Base-by-base conservation (phyloP, 2,797 vertebrate species). In the Epinephelus malabaricus region DNA sequence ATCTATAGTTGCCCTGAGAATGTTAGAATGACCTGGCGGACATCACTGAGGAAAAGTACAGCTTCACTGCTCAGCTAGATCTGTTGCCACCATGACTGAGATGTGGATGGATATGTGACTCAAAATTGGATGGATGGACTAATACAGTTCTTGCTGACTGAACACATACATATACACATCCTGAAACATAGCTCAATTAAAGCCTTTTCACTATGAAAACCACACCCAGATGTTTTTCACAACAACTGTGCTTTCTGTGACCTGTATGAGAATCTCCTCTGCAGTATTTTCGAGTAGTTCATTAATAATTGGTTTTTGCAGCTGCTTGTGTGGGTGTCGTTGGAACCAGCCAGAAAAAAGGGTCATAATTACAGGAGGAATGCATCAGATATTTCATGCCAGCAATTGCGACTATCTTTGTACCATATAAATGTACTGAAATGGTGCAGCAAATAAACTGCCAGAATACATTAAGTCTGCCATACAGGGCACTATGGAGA, bases 1-100 rank as follows among this genome's bases (percentile, higher is more conserved):
- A 69, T 73, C 73, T 81, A 56, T 74, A 60, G 59, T 70, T 75
- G 73, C 68, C 59, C 65, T 55, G n/a, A 12, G 45, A 78, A 69
- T 51, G 21, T 49, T 69, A 79, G 61, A 34, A 49, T 72, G 72
- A 81, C 63, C 63, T 61, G 17, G 27, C 54, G 67, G 50, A 73
- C 54, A 45, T 66, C 60, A 11, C 8, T 60, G 18, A 50, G 51
- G 68, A 40, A 61, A 68, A 67, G 46, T 34, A 46, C 61, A 76
- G 60, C 47, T 23, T 25, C 18, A 47, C 60, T 46, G 68, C 68
- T 51, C 72, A 62, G 71, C 25, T 63, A 66, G 64, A 69, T 79
- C 61, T 53, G 66, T 34, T n/a, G 58, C 10, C 9, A 21, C 62
- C 25, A 51, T 34, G 34, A 77, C 73, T 5, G 69, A 72, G 69